Conservation (phyloP, 2,888 invertebrate species). For the Dione juno region DNA sequence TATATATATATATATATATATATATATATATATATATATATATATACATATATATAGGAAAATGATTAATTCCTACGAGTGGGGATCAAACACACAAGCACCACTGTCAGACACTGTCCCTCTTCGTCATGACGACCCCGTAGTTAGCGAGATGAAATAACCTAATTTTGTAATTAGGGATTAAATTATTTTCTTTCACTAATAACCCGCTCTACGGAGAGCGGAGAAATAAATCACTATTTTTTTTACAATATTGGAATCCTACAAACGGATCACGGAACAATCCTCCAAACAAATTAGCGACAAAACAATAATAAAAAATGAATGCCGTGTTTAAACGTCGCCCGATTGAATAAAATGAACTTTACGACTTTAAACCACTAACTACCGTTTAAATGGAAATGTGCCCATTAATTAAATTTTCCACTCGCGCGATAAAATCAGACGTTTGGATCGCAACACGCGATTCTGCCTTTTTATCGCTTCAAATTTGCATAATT, state of each 20-base stretch:
- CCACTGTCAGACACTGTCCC: too few relatives aligned
- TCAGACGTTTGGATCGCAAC: slow-evolving; percentile 65
- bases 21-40: too few relatives aligned
- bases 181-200: too few relatives aligned
- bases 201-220: too few relatives aligned
- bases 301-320: slow-evolving; percentile 31
- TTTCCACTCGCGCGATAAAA: slow-evolving; percentile 69
- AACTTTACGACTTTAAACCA: slow-evolving; percentile 48
- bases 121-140: too few relatives aligned
- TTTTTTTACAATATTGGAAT: not conserved
- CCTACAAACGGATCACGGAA: not conserved
- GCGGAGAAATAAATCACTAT: not conserved
- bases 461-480: slow-evolving; percentile 67
- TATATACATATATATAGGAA: too few relatives aligned
- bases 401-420: slow-evolving; percentile 71
- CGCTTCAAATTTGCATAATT: slow-evolving; percentile 70
- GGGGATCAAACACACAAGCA: too few relatives aligned
- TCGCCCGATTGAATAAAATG: slow-evolving; percentile 46
- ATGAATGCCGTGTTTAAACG: slow-evolving; percentile 27
- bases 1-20: too few relatives aligned
- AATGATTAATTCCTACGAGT: too few relatives aligned
- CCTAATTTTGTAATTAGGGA: not conserved
- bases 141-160: too few relatives aligned
- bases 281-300: slow-evolving; percentile 31
- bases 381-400: slow-evolving; percentile 64